phyloP scores from a whole-genome alignment of 2,797 vertebrate species.

The Eospalax fontanierii region DNA sequence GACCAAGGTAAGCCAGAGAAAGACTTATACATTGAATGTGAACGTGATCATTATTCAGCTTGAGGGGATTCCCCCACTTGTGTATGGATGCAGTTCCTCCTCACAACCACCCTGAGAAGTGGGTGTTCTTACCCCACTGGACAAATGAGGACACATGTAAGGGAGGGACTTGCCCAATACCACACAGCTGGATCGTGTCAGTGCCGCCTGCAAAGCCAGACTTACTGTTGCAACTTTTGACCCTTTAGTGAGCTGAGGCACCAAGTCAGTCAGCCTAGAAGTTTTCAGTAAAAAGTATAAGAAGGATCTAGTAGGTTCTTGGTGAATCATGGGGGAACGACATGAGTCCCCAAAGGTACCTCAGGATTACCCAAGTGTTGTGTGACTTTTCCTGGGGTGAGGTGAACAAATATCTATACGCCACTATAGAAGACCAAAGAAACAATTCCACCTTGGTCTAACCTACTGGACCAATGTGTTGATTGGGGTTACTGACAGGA shows the following conservation, averaged over 20 bases:
- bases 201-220: not conserved
- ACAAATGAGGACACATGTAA: not conserved
- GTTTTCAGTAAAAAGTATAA: rapidly evolving
- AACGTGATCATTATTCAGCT: not conserved
- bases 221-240: not conserved
- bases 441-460: not conserved
- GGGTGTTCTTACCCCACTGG: not conserved
- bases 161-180: not conserved
- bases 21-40: not conserved
- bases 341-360: not conserved
- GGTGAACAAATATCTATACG: not conserved
- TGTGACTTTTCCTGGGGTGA: not conserved
- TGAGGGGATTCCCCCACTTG: not conserved
- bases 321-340: not conserved
- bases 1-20: not conserved
- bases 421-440: not conserved
- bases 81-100: not conserved
- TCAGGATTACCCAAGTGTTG: not conserved
- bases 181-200: not conserved
- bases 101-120: not conserved
- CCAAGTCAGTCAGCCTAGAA: not conserved
- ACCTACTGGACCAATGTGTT: not conserved
- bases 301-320: not conserved
- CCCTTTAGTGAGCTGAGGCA: not conserved
- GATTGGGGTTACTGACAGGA: not conserved